A percentile compares a stretch with the other conserved stretches of the same genome.
Conservation (phyloP, 1,140 invertebrate genomes). For the Sitobion miscanthi region DNA sequence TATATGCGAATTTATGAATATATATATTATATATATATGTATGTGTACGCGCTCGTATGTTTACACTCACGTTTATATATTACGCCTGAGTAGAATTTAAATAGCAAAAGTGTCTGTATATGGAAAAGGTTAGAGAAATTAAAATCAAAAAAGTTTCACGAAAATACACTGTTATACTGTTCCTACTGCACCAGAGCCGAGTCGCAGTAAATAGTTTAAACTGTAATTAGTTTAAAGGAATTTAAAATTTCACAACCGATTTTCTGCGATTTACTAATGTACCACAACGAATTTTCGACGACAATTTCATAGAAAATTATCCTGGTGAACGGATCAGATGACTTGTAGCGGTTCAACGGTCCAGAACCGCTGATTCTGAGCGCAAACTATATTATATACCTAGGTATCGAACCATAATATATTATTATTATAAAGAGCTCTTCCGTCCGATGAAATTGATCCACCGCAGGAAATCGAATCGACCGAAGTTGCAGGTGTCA, state of each 20-base stretch:
- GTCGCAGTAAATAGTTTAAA: not conserved
- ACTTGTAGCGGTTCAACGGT: conserved; percentile 44
- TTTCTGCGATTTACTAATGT: not conserved
- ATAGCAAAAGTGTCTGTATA: not conserved
- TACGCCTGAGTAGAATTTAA: conserved; percentile 13
- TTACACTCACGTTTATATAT: not conserved
- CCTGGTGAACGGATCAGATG: conserved; percentile 18
- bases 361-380: not conserved
- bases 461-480: not conserved
- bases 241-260: not conserved
- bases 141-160: conserved; percentile 15
- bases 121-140: conserved; percentile 14
- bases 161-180: not conserved
- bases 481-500: not conserved
- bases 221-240: not conserved
- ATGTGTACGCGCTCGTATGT: not conserved
- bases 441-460: not conserved
- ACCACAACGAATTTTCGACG: not conserved
- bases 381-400: not conserved
- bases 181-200: not conserved
- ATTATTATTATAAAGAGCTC: not conserved
- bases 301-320: conserved; percentile 25
- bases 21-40: not conserved
- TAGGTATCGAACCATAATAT: not conserved
- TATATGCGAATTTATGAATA: not conserved